Evolutionary conservation across 2,797 vertebrate species (phyloP), one percentile per base, ranked within the genome.

Genomic region (Eospalax fontanierii): DNA sequence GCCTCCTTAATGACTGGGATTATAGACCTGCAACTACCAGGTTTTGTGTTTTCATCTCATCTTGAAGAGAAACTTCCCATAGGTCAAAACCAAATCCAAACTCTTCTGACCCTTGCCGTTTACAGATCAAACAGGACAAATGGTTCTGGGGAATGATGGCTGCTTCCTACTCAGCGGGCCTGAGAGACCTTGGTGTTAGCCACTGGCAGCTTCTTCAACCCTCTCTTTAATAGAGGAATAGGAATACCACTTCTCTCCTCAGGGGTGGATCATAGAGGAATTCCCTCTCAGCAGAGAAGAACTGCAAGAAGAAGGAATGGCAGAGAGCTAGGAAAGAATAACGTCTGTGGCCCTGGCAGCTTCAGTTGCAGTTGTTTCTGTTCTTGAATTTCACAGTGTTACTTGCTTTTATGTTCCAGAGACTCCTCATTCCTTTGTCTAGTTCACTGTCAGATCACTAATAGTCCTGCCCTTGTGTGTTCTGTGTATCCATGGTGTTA

Each of bases 81-180:
- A 78, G 40, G 26, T 66, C 79, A 57, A 35, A 81, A 87, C 30
- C 33, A 88, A 46, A 89, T 8, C 46, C 2, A 2, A 12, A 3
- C 6, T 66, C 24, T 85, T 68, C 74, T 21, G 10, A 33, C 38
- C 40, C 68, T 26, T 57, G 8, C 91, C 15, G 18, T 65, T 50
- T 24, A 0, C 9, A 18, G 65, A 59, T 19, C 16, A 33, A 71
- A 21, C 70, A 54, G 70, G 61, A n/a, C 40, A 38, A 2, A 6
- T 0, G 10, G 28, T 54, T 28, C 1, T 57, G 12, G 73, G n/a
- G 68, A 54, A 65, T 0, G 12, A 11, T 0, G 0, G 33, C 71
- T 40, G 63, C 57, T 18, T 59, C 61, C 46, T 76, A 21, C 73
- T 70, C 65, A 2, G 59, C 6, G 9, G 40, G 43, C 68, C 28